Conservation (phyloP, 2,888 invertebrate species). For the Ectropis crepuscularia region DNA sequence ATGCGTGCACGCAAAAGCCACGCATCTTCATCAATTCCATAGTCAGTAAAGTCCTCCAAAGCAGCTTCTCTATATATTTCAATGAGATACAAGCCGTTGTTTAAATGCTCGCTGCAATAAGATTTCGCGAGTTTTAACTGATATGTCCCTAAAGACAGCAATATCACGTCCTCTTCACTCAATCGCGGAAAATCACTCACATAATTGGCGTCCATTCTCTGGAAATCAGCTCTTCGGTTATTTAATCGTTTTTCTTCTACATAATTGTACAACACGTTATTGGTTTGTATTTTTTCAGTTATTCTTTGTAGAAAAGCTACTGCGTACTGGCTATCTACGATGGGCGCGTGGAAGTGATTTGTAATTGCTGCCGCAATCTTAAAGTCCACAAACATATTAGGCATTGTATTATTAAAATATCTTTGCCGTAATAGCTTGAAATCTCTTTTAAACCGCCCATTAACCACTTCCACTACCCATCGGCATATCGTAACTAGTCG, state of each 20-base stretch:
- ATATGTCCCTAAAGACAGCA: neutral
- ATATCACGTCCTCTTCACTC: neutral
- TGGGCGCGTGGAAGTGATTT: constrained; percentile 1
- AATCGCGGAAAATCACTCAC: constrained; percentile 1
- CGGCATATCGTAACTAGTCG: constrained; percentile 21
- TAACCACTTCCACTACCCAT: too few species aligned
- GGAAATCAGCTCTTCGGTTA: constrained; percentile 13
- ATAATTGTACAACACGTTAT: constrained; percentile 16
- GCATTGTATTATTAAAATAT: constrained; percentile 12
- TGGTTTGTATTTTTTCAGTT: constrained; percentile 5
- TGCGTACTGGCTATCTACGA: constrained; percentile 5
- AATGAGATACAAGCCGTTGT: too few species aligned
- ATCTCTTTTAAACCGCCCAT: constrained; percentile 12
- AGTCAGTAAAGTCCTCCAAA: too few species aligned
- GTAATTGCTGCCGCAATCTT: constrained; percentile 19
- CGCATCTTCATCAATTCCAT: too few species aligned
- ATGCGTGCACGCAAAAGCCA: too few species aligned
- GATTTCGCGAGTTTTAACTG: too few species aligned
- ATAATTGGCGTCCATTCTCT: constrained; percentile 14
- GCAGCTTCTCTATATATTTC: too few species aligned
- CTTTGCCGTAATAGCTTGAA: constrained; percentile 8
- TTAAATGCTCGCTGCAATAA: too few species aligned
- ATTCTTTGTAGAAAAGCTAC: constrained; percentile 11
- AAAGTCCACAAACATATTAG: constrained; percentile 17
- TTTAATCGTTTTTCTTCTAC: constrained; percentile 18